Conservation (phyloP, 1,140 invertebrate species). For the Penaeus indicus region DNA sequence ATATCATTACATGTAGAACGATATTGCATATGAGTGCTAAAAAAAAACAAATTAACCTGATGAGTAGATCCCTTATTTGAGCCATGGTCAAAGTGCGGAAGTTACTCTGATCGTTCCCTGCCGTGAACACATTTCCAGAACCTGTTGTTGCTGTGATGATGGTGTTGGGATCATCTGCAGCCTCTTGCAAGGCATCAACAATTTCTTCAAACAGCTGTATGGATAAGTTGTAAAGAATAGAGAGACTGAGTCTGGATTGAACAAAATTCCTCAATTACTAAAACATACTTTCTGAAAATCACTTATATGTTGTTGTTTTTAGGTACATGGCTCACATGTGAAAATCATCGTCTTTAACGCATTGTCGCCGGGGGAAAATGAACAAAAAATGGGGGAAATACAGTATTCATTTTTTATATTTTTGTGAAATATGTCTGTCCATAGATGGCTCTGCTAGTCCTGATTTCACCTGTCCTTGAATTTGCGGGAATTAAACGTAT, state of each 20-base stretch:
- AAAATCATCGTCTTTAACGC: no score
- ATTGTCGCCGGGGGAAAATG: no score
- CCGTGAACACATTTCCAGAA: constrained; percentile 83
- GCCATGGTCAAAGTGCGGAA: constrained; percentile 67
- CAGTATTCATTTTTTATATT: no score
- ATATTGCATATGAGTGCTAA: neutral
- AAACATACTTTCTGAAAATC: no score
- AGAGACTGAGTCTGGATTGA: neutral
- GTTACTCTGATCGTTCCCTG: constrained; percentile 86
- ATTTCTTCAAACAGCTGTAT: constrained; percentile 79
- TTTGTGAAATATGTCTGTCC: no score
- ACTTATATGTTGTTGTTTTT: no score
- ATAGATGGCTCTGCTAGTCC: no score
- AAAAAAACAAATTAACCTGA: neutral
- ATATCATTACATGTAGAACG: neutral
- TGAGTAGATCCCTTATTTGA: constrained; percentile 29
- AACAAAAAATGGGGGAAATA: no score
- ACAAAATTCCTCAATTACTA: neutral
- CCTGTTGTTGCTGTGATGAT: constrained; percentile 81
- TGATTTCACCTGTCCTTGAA: no score
- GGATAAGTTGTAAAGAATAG: neutral
- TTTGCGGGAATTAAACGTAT: no score
- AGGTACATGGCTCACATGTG: no score
- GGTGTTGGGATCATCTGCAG: constrained; percentile 77
- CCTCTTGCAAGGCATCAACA: constrained; percentile 77